Base-by-base conservation (phyloP, 2,797 vertebrate genomes). In the Diplodus puntazzo region DNA sequence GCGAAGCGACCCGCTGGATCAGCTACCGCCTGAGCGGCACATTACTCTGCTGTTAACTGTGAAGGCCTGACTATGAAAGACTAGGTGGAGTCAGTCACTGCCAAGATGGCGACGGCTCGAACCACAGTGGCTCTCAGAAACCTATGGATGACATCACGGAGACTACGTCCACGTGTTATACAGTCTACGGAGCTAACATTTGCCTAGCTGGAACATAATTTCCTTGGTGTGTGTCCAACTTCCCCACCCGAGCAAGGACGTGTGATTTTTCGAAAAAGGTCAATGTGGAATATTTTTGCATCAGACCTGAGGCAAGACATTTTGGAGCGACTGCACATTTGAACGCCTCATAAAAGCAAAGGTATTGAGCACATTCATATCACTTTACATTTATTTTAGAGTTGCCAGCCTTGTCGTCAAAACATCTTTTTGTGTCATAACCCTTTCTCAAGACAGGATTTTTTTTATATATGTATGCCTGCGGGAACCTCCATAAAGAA, bases 271-370 rank as follows among this genome's bases (percentile, higher is more conserved):
- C 58, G 48, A 25, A 69, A 65, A 66, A 58, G 12, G 27, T 63
- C 20, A 16, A 39, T 25, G 39, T 49, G 64, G 48, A 73, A 58
- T 59, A 71, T 59, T 49, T 34, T 72, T 68, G 23, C 34, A 73
- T 82, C 63, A 84, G 57, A 54, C 57, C 20, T 27, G 55, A 72
- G 45, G 49, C 52, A 50, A 75, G 13, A 11, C n/a, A 23, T 66
- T 58, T 59, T 7, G 52, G 25, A 58, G 53, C 72, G 67, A 75
- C 48, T 65, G 39, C 52, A 75, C 45, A 34, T 69, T 68, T 67
- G 23, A 84, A 65, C 39, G 71, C 66, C 66, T 68, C 71, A 69
- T 74, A 57, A 85, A 83, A 78, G 54, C 5, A 49, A 0, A 48
- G 11, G 18, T 20, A 61, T 69, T 72, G 12, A 39, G 9, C 43